phyloP scores from a whole-genome alignment of 2,888 invertebrate species.

The Diachrysia chrysitis region DNA sequence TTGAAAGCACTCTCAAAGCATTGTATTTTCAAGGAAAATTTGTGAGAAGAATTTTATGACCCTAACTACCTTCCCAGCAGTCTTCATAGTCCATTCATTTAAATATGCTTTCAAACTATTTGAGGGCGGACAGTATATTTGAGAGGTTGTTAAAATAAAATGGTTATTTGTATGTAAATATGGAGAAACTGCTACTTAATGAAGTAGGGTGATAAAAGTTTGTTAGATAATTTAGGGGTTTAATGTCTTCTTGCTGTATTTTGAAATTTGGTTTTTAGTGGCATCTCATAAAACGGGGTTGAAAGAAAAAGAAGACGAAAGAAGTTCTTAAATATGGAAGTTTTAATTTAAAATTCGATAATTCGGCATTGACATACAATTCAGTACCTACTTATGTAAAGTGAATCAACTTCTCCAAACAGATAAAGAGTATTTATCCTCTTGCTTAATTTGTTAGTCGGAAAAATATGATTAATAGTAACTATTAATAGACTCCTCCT shows the following conservation, averaged over 20 bases:
- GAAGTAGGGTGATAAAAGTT: conserved; percentile 43
- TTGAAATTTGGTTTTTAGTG: conserved; percentile 33
- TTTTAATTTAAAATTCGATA: no score
- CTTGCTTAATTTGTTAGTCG: no score
- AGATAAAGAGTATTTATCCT: no score
- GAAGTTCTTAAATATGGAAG: no score
- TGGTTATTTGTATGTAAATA: conserved; percentile 54
- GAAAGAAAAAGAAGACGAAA: no score
- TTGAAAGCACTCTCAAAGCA: background rate
- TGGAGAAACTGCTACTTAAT: conserved; percentile 45
- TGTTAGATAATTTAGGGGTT: conserved; percentile 34
- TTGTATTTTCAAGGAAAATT: conserved; percentile 14
- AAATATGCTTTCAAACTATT: conserved; percentile 43
- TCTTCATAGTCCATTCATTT: conserved; percentile 35
- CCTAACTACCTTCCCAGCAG: conserved; percentile 26
- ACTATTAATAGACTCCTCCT: no score
- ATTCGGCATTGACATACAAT: no score
- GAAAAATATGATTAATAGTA: no score
- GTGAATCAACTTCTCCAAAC: no score
- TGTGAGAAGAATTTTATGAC: conserved; percentile 33
- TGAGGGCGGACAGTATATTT: conserved; percentile 11
- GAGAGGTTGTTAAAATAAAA: conserved; percentile 22
- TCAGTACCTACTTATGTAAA: no score
- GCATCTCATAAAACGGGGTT: background rate
- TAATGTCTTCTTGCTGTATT: background rate